Evolutionary conservation across 2,113 vertebrate genomes (phyloP), one percentile per base, ranked within the genome.

Genomic region (Varanus komodoensis): DNA sequence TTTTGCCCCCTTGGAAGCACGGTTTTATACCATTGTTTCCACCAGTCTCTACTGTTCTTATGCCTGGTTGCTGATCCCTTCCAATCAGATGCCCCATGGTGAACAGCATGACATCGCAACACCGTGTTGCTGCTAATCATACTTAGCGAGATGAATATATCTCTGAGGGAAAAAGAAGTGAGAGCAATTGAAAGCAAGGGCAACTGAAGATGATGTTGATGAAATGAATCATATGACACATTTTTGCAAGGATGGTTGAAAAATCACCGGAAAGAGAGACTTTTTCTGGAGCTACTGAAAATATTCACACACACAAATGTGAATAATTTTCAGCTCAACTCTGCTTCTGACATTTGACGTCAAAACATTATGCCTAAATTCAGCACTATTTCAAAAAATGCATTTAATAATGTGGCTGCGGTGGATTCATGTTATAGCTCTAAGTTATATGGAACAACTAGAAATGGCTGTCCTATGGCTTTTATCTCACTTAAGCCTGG

Each of bases 231-330:
- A 17, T 34, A 73, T n/a, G n/a, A 54, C 52, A 1, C 48, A 29
- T 29, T 80, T 80, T 52, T 80, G 8, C 4, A 80, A 80, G 11
- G 27, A 80, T 12, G 23, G 8, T 54, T 7, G 50, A 29, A 54
- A 81, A 54, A 57, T 57, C 29, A 29, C 11, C 32, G 48, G 8
- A 77, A 19, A 38, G 34, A 50, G 75, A 61, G 57, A 15, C 17
- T 64, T 64, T 48, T 78, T 44, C 21, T 23, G n/a, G 34, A 14
- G n/a, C 44, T 57, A 29, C 79, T n/a, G 50, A 81, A 81, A 78
- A 2, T 25, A 1, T 0, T 0, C 0, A 0, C 1, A 77, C 2
- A 88, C 6, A 71, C 3, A 71, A 1, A 91, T 78, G 80, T 52
- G 12, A 54, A 0, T 71, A 92, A 32, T 50, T 50, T 38, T 8